Evolutionary conservation across 2,888 invertebrate species (phyloP).

Genomic region (Holacanthella duospinosa): DNA sequence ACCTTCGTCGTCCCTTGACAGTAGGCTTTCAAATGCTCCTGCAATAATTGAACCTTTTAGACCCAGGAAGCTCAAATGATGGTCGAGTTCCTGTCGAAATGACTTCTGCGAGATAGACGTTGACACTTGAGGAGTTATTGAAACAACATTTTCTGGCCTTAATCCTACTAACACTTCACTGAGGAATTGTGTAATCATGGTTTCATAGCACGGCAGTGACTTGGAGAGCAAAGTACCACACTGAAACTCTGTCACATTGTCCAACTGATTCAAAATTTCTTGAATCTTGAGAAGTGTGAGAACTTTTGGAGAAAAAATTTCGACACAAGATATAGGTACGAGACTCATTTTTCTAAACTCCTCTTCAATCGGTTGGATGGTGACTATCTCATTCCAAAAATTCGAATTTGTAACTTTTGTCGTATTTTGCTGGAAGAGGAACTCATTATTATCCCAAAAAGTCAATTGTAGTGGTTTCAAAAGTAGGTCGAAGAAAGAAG

Average conservation of each 20-base stretch:
- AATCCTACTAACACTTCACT: background rate
- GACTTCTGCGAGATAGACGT: too few relatives aligned
- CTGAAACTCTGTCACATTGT: background rate
- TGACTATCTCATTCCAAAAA: background rate
- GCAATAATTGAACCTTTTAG: background rate
- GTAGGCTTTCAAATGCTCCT: background rate
- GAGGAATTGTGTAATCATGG: background rate
- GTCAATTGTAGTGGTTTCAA: background rate
- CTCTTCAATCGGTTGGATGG: background rate
- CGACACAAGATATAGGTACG: background rate
- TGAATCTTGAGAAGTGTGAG: background rate
- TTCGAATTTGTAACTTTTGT: background rate
- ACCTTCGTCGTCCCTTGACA: background rate
- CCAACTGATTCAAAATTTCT: background rate
- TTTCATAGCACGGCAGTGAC: background rate
- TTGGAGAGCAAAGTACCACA: background rate
- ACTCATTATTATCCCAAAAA: background rate
- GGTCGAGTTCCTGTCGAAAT: too few relatives aligned
- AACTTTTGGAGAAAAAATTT: background rate
- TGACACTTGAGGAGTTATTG: too few relatives aligned
- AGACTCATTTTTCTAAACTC: background rate
- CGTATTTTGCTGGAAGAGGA: background rate
- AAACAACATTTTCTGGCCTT: too few relatives aligned
- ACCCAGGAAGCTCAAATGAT: too few relatives aligned
- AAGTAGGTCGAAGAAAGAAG: background rate